Conservation (phyloP, 2,888 invertebrate genomes). For the Liodrosophila aerea region DNA sequence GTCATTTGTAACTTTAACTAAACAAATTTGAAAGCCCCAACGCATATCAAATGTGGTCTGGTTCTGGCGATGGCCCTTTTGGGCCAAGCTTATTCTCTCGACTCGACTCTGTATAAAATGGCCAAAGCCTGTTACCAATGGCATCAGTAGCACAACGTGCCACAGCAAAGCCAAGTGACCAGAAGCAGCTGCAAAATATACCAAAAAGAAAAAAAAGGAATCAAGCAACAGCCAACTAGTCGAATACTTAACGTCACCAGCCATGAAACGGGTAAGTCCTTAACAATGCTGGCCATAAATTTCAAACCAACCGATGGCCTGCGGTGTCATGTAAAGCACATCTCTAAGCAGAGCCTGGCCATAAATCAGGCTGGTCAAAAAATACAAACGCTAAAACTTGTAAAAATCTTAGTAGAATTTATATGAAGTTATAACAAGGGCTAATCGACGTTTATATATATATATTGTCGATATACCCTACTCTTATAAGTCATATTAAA, state of each 20-base stretch:
- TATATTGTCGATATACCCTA: conserved; percentile 8
- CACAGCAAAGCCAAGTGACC: conserved; percentile 33
- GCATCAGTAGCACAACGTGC: conserved; percentile 59
- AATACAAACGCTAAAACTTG: conserved; percentile 49
- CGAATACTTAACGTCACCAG: conserved; percentile 58
- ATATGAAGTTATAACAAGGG: too few relatives aligned
- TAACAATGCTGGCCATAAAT: conserved; percentile 48
- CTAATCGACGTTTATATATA: not conserved
- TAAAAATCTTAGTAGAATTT: conserved; percentile 49
- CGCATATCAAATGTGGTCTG: conserved; percentile 67
- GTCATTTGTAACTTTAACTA: conserved; percentile 78
- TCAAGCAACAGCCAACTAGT: conserved; percentile 45
- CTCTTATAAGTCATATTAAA: not conserved
- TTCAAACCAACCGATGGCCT: conserved; percentile 26
- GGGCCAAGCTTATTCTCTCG: conserved; percentile 24
- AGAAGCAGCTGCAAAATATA: conserved; percentile 36
- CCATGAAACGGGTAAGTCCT: conserved; percentile 68
- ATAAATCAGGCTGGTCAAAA: conserved; percentile 52
- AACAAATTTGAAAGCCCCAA: conserved; percentile 75
- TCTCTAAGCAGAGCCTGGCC: conserved; percentile 34
- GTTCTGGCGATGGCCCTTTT: conserved; percentile 52
- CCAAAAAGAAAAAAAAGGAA: conserved; percentile 23
- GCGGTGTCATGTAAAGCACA: conserved; percentile 43
- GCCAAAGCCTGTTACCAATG: conserved; percentile 20
- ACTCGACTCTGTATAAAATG: conserved; percentile 53